Percentiles rank a stretch among this genome's conserved stretches.
phyloP scores from a whole-genome alignment of 1,140 invertebrate genomes.

The Cydia strobilella region DNA sequence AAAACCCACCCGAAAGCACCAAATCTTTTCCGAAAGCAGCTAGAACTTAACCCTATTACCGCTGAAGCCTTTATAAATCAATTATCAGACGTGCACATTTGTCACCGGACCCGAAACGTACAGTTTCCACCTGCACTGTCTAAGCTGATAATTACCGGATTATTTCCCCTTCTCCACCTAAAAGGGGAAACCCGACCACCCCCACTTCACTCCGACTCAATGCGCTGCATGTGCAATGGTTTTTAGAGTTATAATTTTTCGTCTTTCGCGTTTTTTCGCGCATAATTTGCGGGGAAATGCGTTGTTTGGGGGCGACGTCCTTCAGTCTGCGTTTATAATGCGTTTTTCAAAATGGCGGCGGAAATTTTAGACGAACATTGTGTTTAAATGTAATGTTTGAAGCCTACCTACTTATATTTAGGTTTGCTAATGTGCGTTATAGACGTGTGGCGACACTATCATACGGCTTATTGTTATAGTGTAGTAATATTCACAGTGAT shows the following conservation, averaged over 20 bases:
- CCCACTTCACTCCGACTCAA: conserved; percentile 26
- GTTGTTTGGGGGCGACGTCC: background rate
- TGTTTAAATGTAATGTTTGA: no score
- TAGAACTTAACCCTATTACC: conserved; percentile 29
- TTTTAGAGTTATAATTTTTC: conserved; percentile 30
- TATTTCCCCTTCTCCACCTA: conserved; percentile 21
- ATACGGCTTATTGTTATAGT: no score
- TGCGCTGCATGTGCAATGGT: conserved; percentile 24
- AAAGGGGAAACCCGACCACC: background rate
- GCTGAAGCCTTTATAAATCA: conserved; percentile 29
- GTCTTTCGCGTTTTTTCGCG: conserved; percentile 11
- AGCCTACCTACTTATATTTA: no score
- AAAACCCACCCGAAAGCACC: background rate
- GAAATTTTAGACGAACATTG: background rate
- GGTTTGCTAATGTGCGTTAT: no score
- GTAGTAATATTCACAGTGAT: no score
- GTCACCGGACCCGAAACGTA: conserved; percentile 5
- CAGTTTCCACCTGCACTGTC: conserved; percentile 33
- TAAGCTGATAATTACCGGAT: conserved; percentile 34
- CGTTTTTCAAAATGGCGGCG: conserved; percentile 14
- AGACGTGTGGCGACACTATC: no score
- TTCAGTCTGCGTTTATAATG: conserved; percentile 23
- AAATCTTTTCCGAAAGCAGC: conserved; percentile 1
- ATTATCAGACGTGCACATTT: conserved; percentile 26
- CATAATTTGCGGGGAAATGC: conserved; percentile 25